Evolutionary conservation across 2,113 vertebrate genomes (phyloP).

Genomic region (Sprattus sprattus): DNA sequence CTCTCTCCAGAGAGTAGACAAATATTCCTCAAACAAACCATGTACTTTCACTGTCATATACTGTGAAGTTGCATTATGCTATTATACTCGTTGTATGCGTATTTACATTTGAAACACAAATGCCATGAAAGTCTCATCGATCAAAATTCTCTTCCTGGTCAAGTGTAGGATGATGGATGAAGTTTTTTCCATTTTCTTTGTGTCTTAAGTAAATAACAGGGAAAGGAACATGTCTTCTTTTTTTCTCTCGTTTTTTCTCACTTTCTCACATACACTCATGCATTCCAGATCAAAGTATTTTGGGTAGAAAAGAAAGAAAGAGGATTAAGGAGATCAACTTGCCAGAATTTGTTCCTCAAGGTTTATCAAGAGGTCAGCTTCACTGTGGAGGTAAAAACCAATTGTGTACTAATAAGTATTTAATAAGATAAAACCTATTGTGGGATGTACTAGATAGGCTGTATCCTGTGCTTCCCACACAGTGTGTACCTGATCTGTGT

Average conservation of each 20-base stretch:
- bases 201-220: neutral
- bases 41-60: no score
- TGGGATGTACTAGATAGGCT: no score
- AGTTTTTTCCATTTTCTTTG: no score
- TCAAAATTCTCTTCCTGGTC: neutral
- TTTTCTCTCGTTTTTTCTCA: neutral
- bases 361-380: neutral
- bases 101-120: no score
- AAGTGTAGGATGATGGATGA: neutral
- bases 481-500: no score
- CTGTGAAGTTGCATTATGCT: no score
- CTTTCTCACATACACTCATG: neutral
- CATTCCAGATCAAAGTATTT: neutral
- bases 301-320: neutral
- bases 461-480: no score
- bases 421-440: no score
- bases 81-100: no score
- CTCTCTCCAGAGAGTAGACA: no score
- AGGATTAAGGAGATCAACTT: slow-evolving; percentile 5
- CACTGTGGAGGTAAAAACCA: neutral
- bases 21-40: no score
- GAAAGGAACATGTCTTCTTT: neutral
- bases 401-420: no score
- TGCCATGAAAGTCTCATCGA: neutral
- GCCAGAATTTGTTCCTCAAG: neutral